These are phyloP conservation scores for Anarhynchus alexandrinus DNA, from an alignment of 2,113 vertebrate species.

Conservation along the genomic window DNA sequence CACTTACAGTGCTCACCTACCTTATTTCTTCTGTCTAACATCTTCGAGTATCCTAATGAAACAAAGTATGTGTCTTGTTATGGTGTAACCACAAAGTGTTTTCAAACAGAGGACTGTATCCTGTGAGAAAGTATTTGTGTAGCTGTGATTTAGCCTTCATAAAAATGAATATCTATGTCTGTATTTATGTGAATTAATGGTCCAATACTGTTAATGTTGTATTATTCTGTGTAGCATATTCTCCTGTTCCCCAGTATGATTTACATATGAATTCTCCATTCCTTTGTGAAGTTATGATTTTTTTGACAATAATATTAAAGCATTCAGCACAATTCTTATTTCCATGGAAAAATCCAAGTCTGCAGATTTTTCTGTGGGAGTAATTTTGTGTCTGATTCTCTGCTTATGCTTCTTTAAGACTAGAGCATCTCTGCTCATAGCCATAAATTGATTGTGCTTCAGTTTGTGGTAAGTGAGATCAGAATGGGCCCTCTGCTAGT, in stretches of 20 bases:
- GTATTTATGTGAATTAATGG: neutral
- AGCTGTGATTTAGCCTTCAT: neutral
- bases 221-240: neutral
- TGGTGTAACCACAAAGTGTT: neutral
- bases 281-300: neutral
- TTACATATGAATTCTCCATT: neutral
- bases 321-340: neutral
- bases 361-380: neutral
- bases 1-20: neutral
- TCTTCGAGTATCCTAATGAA: neutral
- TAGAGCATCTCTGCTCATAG: neutral
- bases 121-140: neutral
- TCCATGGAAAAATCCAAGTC: neutral
- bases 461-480: neutral
- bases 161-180: neutral
- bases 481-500: neutral
- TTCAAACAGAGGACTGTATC: neutral
- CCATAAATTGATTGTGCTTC: neutral
- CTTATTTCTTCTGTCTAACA: neutral
- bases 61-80: neutral
- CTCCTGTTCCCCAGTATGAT: neutral
- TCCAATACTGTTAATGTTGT: neutral
- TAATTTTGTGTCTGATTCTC: neutral
- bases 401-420: neutral
- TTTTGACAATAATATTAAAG: neutral